These are phyloP conservation scores for Hylaeus volcanicus DNA, from an alignment of 1,140 invertebrate genomes.

Conservation along the genomic window DNA sequence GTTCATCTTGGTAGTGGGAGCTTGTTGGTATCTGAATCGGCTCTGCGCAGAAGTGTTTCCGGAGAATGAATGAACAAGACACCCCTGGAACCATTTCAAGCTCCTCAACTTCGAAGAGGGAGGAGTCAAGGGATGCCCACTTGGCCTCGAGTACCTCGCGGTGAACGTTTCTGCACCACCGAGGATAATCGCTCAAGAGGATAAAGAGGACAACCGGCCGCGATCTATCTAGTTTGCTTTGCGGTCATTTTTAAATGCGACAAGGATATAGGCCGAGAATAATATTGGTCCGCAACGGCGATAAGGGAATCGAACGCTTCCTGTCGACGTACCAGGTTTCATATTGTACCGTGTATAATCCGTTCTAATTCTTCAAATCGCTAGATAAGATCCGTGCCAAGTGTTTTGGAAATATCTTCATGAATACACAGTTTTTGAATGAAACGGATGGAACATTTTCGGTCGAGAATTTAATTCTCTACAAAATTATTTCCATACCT, in stretches of 20 bases:
- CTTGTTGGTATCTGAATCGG: conserved; percentile 69
- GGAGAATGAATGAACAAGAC: conserved; percentile 72
- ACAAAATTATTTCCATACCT: too few relatives aligned
- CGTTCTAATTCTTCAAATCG: too few relatives aligned
- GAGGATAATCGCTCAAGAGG: conserved; percentile 53
- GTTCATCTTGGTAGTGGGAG: conserved; percentile 27
- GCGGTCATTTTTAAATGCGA: neutral
- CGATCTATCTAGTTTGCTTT: conserved; percentile 24
- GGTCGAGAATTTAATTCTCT: too few relatives aligned
- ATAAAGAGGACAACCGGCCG: conserved; percentile 45
- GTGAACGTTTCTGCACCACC: conserved; percentile 53
- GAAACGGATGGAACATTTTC: too few relatives aligned
- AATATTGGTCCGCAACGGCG: neutral
- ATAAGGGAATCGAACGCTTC: neutral
- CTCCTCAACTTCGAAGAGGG: conserved; percentile 57
- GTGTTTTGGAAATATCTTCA: too few relatives aligned
- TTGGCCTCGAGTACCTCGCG: conserved; percentile 71
- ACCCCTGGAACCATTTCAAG: conserved; percentile 55
- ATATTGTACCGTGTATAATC: too few relatives aligned
- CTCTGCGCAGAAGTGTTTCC: conserved; percentile 73
- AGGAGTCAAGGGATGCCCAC: conserved; percentile 73
- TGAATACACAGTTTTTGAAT: too few relatives aligned
- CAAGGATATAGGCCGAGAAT: conserved; percentile 1
- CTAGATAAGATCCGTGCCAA: too few relatives aligned
- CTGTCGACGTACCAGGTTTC: too few relatives aligned